These are phyloP conservation scores for Lepus townsendii DNA, from an alignment of 2,797 vertebrate species.

Conservation along the genomic window DNA sequence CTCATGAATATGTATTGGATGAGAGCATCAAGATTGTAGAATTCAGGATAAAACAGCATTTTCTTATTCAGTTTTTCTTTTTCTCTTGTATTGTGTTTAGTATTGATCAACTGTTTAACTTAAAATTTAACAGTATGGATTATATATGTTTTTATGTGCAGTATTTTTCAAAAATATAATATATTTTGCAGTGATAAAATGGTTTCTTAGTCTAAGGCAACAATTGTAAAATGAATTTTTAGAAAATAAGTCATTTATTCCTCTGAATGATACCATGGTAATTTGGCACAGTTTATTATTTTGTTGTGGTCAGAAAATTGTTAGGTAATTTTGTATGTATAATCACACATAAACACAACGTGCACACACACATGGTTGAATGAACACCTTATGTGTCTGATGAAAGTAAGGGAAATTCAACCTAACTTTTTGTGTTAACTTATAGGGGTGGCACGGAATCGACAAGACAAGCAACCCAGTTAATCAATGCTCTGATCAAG, in stretches of 20 bases:
- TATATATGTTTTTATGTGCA: slow-evolving; percentile 21
- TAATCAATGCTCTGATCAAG: slow-evolving; percentile 92
- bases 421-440: slow-evolving; percentile 55
- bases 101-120: slow-evolving; percentile 17
- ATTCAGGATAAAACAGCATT: slow-evolving; percentile 48
- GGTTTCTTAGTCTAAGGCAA: slow-evolving; percentile 47
- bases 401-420: not conserved
- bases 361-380: not conserved
- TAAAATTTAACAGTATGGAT: not conserved
- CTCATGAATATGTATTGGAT: not conserved
- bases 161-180: not conserved
- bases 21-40: not conserved
- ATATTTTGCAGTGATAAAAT: slow-evolving; percentile 24
- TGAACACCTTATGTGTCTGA: slow-evolving; percentile 1
- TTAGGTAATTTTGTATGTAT: not conserved
- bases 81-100: not conserved
- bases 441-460: slow-evolving; percentile 92
- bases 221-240: slow-evolving; percentile 52
- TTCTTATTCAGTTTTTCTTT: slow-evolving; percentile 16
- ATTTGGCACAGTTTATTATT: not conserved
- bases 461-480: slow-evolving; percentile 91
- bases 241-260: slow-evolving; percentile 21
- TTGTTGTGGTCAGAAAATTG: not conserved
- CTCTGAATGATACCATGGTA: not conserved
- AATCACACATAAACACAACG: no score